phyloP scores from a whole-genome alignment of 2,113 vertebrate genomes.

The Elephas maximus region DNA sequence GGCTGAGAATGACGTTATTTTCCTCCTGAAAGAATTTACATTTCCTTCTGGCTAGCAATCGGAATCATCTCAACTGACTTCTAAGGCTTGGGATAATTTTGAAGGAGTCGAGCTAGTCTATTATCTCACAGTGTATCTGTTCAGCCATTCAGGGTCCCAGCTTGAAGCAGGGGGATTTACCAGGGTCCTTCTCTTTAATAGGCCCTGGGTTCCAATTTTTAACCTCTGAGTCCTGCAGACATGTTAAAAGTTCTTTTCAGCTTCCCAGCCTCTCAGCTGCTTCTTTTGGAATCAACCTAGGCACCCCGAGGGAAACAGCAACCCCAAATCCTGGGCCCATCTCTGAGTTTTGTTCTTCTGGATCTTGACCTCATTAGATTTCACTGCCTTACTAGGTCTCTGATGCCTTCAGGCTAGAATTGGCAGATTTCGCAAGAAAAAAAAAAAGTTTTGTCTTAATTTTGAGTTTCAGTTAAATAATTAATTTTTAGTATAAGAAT shows the following conservation, averaged over 20 bases:
- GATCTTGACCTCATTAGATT: conserved; percentile 45
- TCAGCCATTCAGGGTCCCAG: background rate
- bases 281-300: background rate
- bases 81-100: conserved; percentile 28
- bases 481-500: background rate
- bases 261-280: background rate
- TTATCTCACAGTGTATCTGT: background rate
- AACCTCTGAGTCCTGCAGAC: background rate
- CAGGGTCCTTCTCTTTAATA: background rate
- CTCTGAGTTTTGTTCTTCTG: conserved; percentile 13
- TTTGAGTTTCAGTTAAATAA: conserved; percentile 33
- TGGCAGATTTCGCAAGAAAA: background rate
- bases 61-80: conserved; percentile 16
- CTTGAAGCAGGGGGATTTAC: background rate
- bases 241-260: conserved; percentile 20
- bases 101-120: background rate
- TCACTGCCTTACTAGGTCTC: background rate
- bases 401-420: background rate
- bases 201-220: background rate
- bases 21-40: background rate
- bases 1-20: background rate
- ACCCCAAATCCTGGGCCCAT: background rate
- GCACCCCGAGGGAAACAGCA: background rate
- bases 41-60: conserved; percentile 15
- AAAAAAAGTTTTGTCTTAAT: background rate